These are phyloP conservation scores for Brachionus plicatilis DNA, from an alignment of 1,140 invertebrate genomes.

Conservation along the genomic window DNA sequence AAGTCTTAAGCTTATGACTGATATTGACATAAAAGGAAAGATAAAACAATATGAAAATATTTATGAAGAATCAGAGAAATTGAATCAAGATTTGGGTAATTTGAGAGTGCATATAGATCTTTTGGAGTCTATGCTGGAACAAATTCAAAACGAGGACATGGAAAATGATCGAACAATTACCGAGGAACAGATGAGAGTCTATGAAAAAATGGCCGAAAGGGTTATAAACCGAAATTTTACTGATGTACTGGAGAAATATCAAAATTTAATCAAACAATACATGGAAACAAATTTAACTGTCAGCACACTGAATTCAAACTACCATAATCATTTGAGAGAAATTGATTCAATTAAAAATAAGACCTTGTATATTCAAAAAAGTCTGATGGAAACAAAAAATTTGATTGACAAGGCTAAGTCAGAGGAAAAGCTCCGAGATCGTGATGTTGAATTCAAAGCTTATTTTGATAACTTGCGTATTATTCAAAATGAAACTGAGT, in stretches of 20 bases:
- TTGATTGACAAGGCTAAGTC: constrained; percentile 1
- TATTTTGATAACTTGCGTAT: constrained; percentile 30
- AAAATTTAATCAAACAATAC: not conserved
- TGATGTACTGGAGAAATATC: not conserved
- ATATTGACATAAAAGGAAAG: constrained; percentile 7
- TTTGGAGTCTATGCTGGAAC: not conserved
- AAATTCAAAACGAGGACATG: not conserved
- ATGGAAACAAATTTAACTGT: not conserved
- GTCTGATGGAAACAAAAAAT: constrained; percentile 14
- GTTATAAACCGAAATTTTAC: not conserved
- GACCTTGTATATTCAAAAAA: constrained; percentile 24
- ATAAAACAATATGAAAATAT: not conserved
- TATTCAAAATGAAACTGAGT: not conserved
- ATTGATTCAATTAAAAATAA: constrained; percentile 25
- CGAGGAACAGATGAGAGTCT: not conserved
- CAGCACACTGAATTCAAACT: not conserved
- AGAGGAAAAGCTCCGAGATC: constrained; percentile 2
- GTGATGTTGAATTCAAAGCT: constrained; percentile 22
- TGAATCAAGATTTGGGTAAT: not conserved
- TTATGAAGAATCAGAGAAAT: not conserved
- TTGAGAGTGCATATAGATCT: not conserved
- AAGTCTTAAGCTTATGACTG: constrained; percentile 1
- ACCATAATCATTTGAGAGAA: not conserved
- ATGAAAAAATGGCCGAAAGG: not conserved
- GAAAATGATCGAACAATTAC: not conserved